Base-by-base conservation (phyloP, 2,113 vertebrate genomes). In the Syngnathus scovelli region DNA sequence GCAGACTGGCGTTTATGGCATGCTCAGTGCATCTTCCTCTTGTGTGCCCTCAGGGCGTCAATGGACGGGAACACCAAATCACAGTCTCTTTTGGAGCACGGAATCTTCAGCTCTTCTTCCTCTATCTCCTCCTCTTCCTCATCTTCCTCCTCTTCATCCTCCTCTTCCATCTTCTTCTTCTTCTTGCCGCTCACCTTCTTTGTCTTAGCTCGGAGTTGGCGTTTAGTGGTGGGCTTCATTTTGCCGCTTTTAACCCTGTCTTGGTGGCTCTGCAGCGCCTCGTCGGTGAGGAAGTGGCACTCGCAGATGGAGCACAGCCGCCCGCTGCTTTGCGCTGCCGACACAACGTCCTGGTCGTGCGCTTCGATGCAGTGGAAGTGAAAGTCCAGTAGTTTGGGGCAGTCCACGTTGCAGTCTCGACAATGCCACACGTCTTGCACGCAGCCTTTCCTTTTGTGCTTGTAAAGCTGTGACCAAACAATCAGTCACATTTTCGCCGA, bases 371-470 rank as follows among this genome's bases (percentile, higher is more conserved):
- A 88, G 77, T 92, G 92, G 21, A 39, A 75, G 27, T 86, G 87
- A 43, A 91, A 62, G 83, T 64, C 85, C 77, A 19, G 81, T 77
- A 2, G 81, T 77, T 77, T 87, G 12, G 83, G 77, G 66, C 90
- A 92, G 10, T 69, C 67, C 59, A 83, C 72, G 1, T 84, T 82
- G 64, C 92, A 92, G 64, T 90, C 86, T 66, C 62, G 84, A 71
- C 91, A 92, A 21, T 67, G 72, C 69, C 78, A 90, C 43, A 75
- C 81, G 38, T 89, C 76, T 60, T 90, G 82, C 2, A 72, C 73
- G 75, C 92, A 93, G 33, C 89, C 85, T 18, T 84, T 70, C 16
- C 89, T 77, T 61, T 83, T 84, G 81, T 93, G 92, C 58, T 83
- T 77, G 69, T 77, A 90, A 61, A 90, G 61, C 91, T 92, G 74